These are phyloP conservation scores for Doris montereyensis DNA, from an alignment of 2,888 invertebrate species.

Conservation along the genomic window DNA sequence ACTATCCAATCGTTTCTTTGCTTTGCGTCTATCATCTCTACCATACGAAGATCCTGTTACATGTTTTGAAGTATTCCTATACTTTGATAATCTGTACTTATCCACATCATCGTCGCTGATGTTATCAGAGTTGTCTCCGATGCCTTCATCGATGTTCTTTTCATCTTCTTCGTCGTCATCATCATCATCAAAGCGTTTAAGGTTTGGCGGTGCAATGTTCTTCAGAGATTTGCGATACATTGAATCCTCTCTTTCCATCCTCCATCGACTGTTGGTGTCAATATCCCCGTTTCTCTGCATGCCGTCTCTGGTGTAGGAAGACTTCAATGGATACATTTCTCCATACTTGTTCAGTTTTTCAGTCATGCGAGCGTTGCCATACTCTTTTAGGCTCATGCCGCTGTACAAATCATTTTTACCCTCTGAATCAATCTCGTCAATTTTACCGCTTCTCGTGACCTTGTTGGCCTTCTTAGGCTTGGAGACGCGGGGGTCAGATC, in stretches of 20 bases:
- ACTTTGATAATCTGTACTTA: not conserved
- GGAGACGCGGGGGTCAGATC: not conserved
- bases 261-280: too few relatives aligned
- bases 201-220: slow-evolving; percentile 15
- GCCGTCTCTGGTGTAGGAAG: not conserved
- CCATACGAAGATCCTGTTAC: not conserved
- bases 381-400: not conserved
- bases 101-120: not conserved
- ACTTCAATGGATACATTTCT: not conserved
- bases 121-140: slow-evolving; percentile 12
- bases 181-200: slow-evolving; percentile 5
- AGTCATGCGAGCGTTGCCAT: not conserved
- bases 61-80: too few relatives aligned
- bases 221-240: slow-evolving; percentile 11
- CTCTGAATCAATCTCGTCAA: slow-evolving; percentile 16
- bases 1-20: not conserved
- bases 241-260: not conserved
- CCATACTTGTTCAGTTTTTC: not conserved
- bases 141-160: slow-evolving; percentile 13
- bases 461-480: not conserved
- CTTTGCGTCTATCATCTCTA: not conserved
- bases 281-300: too few relatives aligned
- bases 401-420: not conserved
- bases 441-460: slow-evolving; percentile 1
- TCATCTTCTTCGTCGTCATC: too few relatives aligned